A percentile compares a stretch with the other conserved stretches of the same genome.
phyloP scores from a whole-genome alignment of 2,113 vertebrate genomes.

The Hoplias malabaricus region DNA sequence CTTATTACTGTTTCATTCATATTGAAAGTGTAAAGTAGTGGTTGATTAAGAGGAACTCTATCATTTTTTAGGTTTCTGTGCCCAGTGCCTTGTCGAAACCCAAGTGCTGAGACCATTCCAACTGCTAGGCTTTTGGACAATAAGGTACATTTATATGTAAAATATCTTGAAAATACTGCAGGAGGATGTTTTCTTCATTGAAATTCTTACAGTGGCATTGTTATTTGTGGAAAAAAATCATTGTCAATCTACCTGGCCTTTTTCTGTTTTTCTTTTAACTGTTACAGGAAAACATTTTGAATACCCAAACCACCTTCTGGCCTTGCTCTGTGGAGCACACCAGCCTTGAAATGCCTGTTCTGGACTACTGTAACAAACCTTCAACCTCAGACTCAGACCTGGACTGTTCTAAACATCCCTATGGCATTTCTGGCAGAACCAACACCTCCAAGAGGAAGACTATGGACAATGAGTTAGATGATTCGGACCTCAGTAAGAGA shows the following conservation, averaged over 20 bases:
- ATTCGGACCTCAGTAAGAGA: conserved; percentile 1
- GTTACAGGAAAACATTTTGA: conserved; percentile 66
- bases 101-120: conserved; percentile 40
- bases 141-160: conserved; percentile 54
- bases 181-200: neutral
- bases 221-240: neutral
- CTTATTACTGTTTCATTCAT: neutral
- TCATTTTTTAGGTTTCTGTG: conserved; percentile 63
- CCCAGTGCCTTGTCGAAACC: conserved; percentile 46
- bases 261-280: conserved; percentile 15
- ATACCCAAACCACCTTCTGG: neutral
- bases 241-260: neutral
- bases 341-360: neutral
- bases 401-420: neutral
- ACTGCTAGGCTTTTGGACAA: conserved; percentile 46
- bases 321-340: neutral
- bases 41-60: neutral
- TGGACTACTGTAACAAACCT: conserved; percentile 25
- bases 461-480: conserved; percentile 7
- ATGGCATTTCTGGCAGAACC: neutral
- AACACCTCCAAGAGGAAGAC: conserved; percentile 60
- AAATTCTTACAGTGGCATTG: neutral
- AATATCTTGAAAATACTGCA: neutral
- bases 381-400: neutral
- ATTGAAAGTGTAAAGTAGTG: neutral